Conservation (phyloP, 1,140 invertebrate species). For the Hycleus phaleratus region DNA sequence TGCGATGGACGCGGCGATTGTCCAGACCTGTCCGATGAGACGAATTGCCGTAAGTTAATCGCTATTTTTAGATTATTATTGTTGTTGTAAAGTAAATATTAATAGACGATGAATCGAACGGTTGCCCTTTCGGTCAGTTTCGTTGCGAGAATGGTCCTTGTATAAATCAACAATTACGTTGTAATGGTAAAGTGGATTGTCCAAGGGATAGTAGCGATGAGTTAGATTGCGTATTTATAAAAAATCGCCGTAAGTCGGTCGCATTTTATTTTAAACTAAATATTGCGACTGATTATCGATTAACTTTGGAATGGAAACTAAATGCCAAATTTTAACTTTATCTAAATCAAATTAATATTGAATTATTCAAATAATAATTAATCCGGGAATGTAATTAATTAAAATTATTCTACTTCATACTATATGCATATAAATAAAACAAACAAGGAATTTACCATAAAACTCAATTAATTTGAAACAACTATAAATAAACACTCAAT, state of each 20-base stretch:
- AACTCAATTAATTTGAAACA: background rate
- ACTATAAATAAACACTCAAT: background rate
- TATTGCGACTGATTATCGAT: slow-evolving; percentile 7
- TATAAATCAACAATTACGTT: slow-evolving; percentile 41
- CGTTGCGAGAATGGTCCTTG: slow-evolving; percentile 45
- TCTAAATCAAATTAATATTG: background rate
- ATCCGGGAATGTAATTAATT: background rate
- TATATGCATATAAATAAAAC: background rate
- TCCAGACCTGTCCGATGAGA: slow-evolving; percentile 65
- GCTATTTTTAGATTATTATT: background rate
- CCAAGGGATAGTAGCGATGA: slow-evolving; percentile 44
- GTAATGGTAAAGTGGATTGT: slow-evolving; percentile 48
- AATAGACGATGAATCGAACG: background rate
- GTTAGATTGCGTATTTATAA: slow-evolving; percentile 28
- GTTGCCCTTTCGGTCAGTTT: slow-evolving; percentile 52
- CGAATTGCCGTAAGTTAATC: slow-evolving; percentile 52
- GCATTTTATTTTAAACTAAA: background rate
- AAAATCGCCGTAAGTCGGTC: background rate
- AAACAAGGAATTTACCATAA: background rate
- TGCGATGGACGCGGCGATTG: slow-evolving; percentile 64
- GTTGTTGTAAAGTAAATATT: background rate
- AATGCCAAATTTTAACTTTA: background rate
- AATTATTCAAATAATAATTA: background rate
- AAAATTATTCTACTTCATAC: background rate
- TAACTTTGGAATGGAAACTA: background rate